phyloP scores from a whole-genome alignment of 2,888 invertebrate genomes.

The Drosophila quasianomalipes region DNA sequence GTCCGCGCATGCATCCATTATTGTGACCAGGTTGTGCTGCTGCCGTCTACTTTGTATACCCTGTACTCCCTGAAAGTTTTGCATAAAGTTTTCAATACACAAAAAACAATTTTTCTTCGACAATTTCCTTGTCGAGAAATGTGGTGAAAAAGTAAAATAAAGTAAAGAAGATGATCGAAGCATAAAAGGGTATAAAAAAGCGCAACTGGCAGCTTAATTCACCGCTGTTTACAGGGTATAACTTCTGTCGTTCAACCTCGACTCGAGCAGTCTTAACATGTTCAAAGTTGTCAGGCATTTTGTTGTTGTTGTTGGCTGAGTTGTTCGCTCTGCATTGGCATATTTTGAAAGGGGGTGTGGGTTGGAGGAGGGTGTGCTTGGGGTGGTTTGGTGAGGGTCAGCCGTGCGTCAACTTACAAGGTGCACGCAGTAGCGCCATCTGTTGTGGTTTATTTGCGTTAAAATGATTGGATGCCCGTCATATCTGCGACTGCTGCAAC shows the following conservation, averaged over 20 bases:
- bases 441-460: conserved; percentile 83
- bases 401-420: conserved; percentile 78
- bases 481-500: conserved; percentile 63
- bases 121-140: background rate
- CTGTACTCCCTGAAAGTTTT: background rate
- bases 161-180: fast-evolving
- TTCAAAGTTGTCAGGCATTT: conserved; percentile 11
- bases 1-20: conserved; percentile 55
- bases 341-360: background rate
- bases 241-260: background rate
- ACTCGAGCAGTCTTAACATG: background rate
- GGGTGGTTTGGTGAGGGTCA: conserved; percentile 22
- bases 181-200: background rate
- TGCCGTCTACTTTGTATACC: conserved; percentile 6
- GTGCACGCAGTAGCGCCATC: conserved; percentile 76
- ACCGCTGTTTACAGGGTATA: background rate
- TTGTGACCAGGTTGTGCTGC: conserved; percentile 26
- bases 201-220: background rate
- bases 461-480: conserved; percentile 82
- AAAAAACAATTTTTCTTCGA: no score
- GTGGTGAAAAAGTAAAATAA: background rate
- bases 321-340: conserved; percentile 11
- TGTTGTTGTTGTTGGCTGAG: conserved; percentile 30
- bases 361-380: no score
- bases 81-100: background rate